phyloP scores from a whole-genome alignment of 2,888 invertebrate species.

The Apamea anceps region DNA sequence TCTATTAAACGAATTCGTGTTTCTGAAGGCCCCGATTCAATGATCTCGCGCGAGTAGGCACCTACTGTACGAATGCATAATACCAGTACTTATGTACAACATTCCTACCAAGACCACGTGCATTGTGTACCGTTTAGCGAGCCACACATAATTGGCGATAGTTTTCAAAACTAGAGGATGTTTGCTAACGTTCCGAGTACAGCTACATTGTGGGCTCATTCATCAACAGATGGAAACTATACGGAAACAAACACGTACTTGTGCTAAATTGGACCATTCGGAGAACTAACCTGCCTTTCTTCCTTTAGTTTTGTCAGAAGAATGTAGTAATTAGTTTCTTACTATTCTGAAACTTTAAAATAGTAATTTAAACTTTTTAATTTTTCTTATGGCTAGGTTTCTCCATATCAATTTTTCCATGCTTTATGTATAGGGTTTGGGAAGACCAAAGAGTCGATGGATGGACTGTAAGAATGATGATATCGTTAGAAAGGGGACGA shows the following conservation, averaged over 20 bases:
- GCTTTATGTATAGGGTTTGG: background rate
- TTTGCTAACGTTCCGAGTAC: constrained; percentile 38
- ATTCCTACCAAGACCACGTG: background rate
- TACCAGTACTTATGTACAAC: background rate
- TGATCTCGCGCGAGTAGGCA: background rate
- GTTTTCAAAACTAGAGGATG: constrained; percentile 57
- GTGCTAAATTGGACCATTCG: constrained; percentile 33
- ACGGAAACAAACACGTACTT: constrained; percentile 28
- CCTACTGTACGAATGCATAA: background rate
- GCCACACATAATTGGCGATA: constrained; percentile 34
- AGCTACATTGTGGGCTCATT: constrained; percentile 40
- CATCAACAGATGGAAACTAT: constrained; percentile 13
- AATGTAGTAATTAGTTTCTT: background rate
- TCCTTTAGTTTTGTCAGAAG: background rate
- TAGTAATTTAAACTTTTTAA: too few species aligned
- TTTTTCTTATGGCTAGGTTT: too few species aligned
- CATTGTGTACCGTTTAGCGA: constrained; percentile 38
- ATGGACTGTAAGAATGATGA: too few species aligned
- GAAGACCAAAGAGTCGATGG: too few species aligned
- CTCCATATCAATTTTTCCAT: too few species aligned
- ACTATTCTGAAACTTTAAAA: too few species aligned
- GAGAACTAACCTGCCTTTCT: background rate
- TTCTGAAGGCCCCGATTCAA: background rate
- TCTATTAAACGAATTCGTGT: background rate
- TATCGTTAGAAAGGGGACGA: too few species aligned